A percentile compares a stretch with the other conserved stretches of the same genome.
phyloP scores from a whole-genome alignment of 2,888 invertebrate species.

The Phalera bucephala region DNA sequence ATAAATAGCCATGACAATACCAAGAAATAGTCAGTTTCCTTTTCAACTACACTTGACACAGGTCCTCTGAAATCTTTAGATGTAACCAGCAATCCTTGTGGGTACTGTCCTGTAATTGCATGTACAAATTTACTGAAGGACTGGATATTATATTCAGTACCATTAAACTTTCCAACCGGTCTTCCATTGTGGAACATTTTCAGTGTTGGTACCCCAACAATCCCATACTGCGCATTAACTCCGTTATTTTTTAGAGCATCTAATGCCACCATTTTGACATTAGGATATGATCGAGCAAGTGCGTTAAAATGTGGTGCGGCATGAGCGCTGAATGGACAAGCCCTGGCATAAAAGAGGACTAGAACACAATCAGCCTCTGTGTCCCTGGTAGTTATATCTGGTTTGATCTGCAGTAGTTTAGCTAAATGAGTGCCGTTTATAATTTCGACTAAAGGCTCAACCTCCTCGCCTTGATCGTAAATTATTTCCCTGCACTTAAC shows the following conservation, averaged over 20 bases:
- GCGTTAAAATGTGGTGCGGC: conserved; percentile 96
- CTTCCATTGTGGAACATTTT: conserved; percentile 95
- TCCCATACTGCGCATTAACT: conserved; percentile 95
- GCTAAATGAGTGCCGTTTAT: conserved; percentile 88
- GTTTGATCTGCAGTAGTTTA: conserved; percentile 84
- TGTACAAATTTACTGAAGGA: conserved; percentile 90
- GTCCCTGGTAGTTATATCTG: conserved; percentile 85
- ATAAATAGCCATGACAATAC: conserved; percentile 94
- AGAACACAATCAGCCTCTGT: conserved; percentile 87
- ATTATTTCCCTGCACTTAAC: conserved; percentile 69
- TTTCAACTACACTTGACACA: conserved; percentile 88
- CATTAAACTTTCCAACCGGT: conserved; percentile 92
- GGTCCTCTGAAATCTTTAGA: conserved; percentile 92
- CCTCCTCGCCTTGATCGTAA: conserved; percentile 58
- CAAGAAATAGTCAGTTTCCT: conserved; percentile 91
- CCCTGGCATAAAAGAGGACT: conserved; percentile 94
- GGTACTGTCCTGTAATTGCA: conserved; percentile 87
- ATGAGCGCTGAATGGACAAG: conserved; percentile 95
- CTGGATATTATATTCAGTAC: conserved; percentile 90
- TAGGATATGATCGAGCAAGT: conserved; percentile 92
- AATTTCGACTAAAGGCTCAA: conserved; percentile 81
- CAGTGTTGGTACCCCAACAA: conserved; percentile 94
- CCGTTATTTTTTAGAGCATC: conserved; percentile 93
- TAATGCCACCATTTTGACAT: conserved; percentile 93
- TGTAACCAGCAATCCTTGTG: conserved; percentile 86